Conservation (phyloP, 2,797 vertebrate species). For the Siniperca undulata region DNA sequence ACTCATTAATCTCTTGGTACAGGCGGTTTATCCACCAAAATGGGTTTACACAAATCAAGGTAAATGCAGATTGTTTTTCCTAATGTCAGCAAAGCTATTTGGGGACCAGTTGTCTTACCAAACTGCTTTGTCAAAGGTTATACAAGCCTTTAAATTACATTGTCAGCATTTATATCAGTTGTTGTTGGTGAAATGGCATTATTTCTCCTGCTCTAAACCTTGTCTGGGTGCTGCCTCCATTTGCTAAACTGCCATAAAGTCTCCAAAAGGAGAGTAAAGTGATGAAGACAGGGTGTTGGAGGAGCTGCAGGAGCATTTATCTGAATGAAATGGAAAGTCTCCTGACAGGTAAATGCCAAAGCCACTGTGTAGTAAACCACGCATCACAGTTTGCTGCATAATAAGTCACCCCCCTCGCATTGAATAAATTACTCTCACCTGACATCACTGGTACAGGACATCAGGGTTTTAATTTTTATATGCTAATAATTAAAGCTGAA, state of each 20-base stretch:
- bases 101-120: slow-evolving; percentile 56
- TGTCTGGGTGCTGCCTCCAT: slow-evolving; percentile 65
- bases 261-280: slow-evolving; percentile 74
- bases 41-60: slow-evolving; percentile 78
- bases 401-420: slow-evolving; percentile 54
- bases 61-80: slow-evolving; percentile 73
- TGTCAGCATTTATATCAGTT: slow-evolving; percentile 70
- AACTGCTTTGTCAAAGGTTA: slow-evolving; percentile 77
- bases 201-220: slow-evolving; percentile 67
- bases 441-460: slow-evolving; percentile 44
- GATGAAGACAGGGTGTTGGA: slow-evolving; percentile 67
- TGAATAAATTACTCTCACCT: slow-evolving; percentile 56
- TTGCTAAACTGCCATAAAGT: slow-evolving; percentile 77
- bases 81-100: slow-evolving; percentile 72
- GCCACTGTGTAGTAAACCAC: slow-evolving; percentile 72
- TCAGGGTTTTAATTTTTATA: slow-evolving; percentile 70
- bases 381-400: slow-evolving; percentile 57
- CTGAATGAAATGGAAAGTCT: slow-evolving; percentile 77
- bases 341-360: slow-evolving; percentile 72
- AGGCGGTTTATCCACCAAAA: slow-evolving; percentile 72
- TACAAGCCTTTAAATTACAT: slow-evolving; percentile 76
- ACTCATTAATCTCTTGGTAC: slow-evolving; percentile 80
- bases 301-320: slow-evolving; percentile 75
- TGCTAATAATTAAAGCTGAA: slow-evolving; percentile 64
- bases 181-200: slow-evolving; percentile 59